Evolutionary conservation across 2,888 invertebrate genomes (phyloP).

Genomic region (Blera fallax): DNA sequence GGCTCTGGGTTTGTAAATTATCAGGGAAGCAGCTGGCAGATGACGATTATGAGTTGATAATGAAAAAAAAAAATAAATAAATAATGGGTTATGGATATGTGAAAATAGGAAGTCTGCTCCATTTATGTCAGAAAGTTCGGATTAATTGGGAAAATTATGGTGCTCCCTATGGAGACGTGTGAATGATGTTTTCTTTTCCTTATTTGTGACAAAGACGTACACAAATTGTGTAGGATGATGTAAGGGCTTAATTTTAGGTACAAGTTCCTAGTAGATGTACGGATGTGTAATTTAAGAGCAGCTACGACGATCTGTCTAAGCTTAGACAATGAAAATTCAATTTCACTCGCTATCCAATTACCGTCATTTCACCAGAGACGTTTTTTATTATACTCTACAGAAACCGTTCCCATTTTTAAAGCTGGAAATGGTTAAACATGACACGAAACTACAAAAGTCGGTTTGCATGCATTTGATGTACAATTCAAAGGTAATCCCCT

Average conservation of each 20-base stretch:
- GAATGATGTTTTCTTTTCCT: constrained; percentile 6
- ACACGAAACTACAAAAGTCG: no score
- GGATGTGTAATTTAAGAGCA: no score
- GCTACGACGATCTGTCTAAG: no score
- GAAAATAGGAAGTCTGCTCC: constrained; percentile 11
- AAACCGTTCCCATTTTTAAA: no score
- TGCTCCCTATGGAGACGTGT: neutral
- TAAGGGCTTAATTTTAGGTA: neutral
- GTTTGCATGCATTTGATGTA: no score
- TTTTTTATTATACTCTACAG: no score
- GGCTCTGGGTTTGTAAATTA: constrained; percentile 20
- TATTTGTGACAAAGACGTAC: neutral
- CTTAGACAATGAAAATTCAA: no score
- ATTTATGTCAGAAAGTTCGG: neutral
- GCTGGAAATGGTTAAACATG: no score
- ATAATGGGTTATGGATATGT: neutral
- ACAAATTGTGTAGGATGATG: neutral
- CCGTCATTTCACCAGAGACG: no score
- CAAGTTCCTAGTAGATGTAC: no score
- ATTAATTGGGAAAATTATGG: neutral
- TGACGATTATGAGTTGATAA: constrained; percentile 4
- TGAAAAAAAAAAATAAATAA: neutral
- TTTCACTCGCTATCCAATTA: no score
- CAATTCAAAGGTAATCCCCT: no score
- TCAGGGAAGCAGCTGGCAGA: neutral